phyloP scores from a whole-genome alignment of 2,113 vertebrate genomes.

The Protobothrops flavoviridis region DNA sequence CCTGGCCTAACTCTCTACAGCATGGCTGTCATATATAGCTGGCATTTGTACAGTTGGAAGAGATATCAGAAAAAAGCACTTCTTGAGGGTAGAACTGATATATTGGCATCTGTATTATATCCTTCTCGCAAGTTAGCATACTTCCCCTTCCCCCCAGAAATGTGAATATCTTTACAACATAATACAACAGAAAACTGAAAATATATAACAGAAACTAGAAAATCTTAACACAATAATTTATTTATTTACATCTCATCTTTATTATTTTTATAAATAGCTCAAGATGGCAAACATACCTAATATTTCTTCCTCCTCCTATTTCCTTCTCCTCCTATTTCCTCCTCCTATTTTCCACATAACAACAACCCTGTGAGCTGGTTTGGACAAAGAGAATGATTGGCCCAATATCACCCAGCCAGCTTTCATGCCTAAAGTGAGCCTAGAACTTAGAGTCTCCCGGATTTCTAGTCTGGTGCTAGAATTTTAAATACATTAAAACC shows the following conservation, averaged over 20 bases:
- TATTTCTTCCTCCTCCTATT: too few relatives aligned
- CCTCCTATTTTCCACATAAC: too few relatives aligned
- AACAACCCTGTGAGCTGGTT: too few relatives aligned
- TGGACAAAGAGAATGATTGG: too few relatives aligned
- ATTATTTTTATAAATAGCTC: not conserved
- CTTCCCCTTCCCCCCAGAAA: not conserved
- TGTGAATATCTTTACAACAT: not conserved
- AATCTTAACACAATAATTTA: not conserved
- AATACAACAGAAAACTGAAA: not conserved
- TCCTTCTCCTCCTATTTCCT: too few relatives aligned
- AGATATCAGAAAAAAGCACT: not conserved
- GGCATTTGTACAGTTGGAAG: not conserved
- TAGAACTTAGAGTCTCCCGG: too few relatives aligned
- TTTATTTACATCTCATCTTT: not conserved
- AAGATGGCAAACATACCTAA: not conserved
- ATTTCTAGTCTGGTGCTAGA: too few relatives aligned
- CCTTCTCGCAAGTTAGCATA: not conserved
- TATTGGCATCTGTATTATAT: not conserved
- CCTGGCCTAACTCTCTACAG: not conserved
- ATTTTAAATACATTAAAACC: too few relatives aligned
- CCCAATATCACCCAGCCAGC: too few relatives aligned
- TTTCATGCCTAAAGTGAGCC: too few relatives aligned
- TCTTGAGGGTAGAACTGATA: not conserved
- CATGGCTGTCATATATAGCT: not conserved
- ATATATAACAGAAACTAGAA: not conserved